Percentiles rank a stretch among this genome's conserved stretches.
Evolutionary conservation across 2,797 vertebrate genomes (phyloP).

Genomic region (Cetoscarus ocellatus): DNA sequence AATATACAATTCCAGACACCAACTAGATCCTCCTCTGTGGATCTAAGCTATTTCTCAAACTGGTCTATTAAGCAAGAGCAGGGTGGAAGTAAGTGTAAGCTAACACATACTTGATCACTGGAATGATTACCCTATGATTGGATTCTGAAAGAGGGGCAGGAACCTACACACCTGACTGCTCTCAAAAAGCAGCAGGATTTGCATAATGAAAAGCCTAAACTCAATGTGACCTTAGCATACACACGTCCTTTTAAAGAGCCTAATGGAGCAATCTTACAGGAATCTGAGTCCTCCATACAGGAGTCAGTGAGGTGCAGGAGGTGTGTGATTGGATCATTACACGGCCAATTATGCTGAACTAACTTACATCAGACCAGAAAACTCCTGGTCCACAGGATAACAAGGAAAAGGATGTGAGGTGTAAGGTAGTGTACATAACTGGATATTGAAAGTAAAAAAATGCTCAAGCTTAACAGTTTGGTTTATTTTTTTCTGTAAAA

Average conservation of each 20-base stretch:
- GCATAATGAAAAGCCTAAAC: slow-evolving; percentile 47
- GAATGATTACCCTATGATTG: slow-evolving; percentile 14
- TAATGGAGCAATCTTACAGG: slow-evolving; percentile 31
- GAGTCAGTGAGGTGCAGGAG: slow-evolving; percentile 47
- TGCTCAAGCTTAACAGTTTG: not conserved
- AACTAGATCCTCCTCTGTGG: not conserved
- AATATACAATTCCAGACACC: slow-evolving; percentile 6
- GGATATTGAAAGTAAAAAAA: not conserved
- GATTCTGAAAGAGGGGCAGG: slow-evolving; percentile 6
- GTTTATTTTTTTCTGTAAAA: not conserved
- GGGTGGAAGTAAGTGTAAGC: not conserved
- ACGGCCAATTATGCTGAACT: slow-evolving; percentile 72
- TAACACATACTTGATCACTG: slow-evolving; percentile 2
- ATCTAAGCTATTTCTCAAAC: slow-evolving; percentile 3
- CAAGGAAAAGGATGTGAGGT: slow-evolving; percentile 32
- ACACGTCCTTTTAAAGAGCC: slow-evolving; percentile 24
- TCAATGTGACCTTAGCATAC: slow-evolving; percentile 45
- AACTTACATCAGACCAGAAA: slow-evolving; percentile 34
- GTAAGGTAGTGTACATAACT: not conserved
- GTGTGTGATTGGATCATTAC: slow-evolving; percentile 71
- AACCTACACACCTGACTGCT: slow-evolving; percentile 20
- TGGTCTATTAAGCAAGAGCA: slow-evolving; percentile 7
- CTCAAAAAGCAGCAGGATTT: slow-evolving; percentile 21
- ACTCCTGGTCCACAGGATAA: slow-evolving; percentile 47
- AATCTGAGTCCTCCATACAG: slow-evolving; percentile 10